Percentiles rank a stretch among this genome's conserved stretches.
These are phyloP conservation scores for Pleuronectes platessa DNA, from an alignment of 2,113 vertebrate species.

Conservation along the genomic window DNA sequence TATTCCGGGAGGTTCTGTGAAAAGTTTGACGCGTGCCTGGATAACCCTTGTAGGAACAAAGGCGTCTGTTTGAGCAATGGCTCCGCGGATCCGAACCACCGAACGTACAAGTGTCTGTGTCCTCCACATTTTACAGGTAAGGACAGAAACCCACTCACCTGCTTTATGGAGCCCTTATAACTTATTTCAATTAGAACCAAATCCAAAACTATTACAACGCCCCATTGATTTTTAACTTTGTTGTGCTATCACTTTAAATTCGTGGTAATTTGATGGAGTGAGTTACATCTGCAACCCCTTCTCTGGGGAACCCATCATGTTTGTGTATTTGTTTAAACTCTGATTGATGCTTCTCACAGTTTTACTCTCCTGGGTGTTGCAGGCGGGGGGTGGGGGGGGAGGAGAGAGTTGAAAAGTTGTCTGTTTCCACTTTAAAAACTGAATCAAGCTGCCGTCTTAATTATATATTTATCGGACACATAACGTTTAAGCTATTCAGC, in stretches of 20 bases:
- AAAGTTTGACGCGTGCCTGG: constrained; percentile 79
- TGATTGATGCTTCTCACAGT: not conserved
- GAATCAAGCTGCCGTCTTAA: not conserved
- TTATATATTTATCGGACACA: constrained; percentile 26
- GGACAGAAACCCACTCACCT: constrained; percentile 13
- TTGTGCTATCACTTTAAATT: not conserved
- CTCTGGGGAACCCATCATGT: not conserved
- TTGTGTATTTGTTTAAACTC: not conserved
- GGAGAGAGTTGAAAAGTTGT: not conserved
- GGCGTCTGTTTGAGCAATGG: constrained; percentile 76
- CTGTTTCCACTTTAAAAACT: not conserved
- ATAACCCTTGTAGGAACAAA: constrained; percentile 83
- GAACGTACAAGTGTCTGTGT: constrained; percentile 80
- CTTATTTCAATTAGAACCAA: not conserved
- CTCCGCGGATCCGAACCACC: constrained; percentile 53
- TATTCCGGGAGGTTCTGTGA: constrained; percentile 87
- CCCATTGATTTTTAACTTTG: constrained; percentile 1
- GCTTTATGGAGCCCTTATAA: not conserved
- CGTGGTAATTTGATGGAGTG: not conserved
- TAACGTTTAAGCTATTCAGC: constrained; percentile 25
- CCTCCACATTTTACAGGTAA: constrained; percentile 85
- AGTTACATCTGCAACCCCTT: not conserved
- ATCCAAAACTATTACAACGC: not conserved
- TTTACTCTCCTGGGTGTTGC: not conserved
- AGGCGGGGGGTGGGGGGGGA: not conserved